Base-by-base conservation (phyloP, 1,140 invertebrate species). In the Dreissena rostriformis region DNA sequence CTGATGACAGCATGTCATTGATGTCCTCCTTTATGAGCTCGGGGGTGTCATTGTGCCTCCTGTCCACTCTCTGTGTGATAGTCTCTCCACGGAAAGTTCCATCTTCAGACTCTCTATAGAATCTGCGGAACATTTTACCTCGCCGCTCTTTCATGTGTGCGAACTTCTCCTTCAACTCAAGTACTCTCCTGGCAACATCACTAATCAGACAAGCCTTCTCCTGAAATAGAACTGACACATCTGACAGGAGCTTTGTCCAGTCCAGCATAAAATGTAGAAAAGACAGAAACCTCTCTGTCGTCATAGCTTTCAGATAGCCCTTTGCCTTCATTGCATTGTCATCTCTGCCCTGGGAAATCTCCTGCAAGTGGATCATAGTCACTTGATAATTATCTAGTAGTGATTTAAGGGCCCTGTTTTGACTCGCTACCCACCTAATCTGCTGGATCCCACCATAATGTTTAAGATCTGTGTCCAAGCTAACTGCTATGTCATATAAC, bases 181-280 rank as follows among this genome's bases (percentile, higher is more conserved):
- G n/a, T 14, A 67, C 65, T 68, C 29, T 52, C 52, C 19, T 11
- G 5, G 19, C 22, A 68, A 78, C 24, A 26, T 78, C 29, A 22
- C n/a, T 10, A 1, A 78, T 49, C 2, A 78, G 65, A 52, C 63
- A 66, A 22, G 14, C 7, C 53, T 49, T 52, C 57, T 70, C 22
- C 66, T 79, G 65, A 39, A 79, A 79, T 10, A 28, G 8, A 19
- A 28, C 51, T 55, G 67, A 79, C 17, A 79, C 39, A 52, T 52
- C 8, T 28, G 28, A 12, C 17, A 79, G 52, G 4, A 79, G 12
- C 10, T 55, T 11, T 24, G 51, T 79, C 65, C 65, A 79, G 51
- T 71, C 77, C n/a, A 70, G 29, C 66, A 79, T 79, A 53, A 68
- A 79, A 26, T 79, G 77, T n/a, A 68, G 67, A 55, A 79, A 68